Conservation (phyloP, 2,113 vertebrate species). For the Toxotes chatareus region DNA sequence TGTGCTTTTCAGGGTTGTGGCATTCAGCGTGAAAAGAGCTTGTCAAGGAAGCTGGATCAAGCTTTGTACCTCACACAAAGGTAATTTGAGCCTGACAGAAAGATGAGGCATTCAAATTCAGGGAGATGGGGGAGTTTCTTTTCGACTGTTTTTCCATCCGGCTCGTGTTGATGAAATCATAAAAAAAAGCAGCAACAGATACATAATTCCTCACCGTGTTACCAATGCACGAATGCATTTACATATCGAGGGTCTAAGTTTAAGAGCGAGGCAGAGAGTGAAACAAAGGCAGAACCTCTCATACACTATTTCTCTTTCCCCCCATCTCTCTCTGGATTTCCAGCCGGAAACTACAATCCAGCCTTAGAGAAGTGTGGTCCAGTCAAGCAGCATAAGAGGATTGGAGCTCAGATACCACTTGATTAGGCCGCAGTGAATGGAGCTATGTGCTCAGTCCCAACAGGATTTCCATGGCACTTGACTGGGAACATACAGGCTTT, state of each 20-base stretch:
- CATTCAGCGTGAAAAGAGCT: constrained; percentile 27
- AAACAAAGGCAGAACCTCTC: constrained; percentile 39
- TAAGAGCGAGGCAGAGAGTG: constrained; percentile 3
- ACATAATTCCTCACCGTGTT: constrained; percentile 26
- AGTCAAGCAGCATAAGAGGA: constrained; percentile 72
- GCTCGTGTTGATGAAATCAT: constrained; percentile 39
- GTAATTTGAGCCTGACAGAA: constrained; percentile 39
- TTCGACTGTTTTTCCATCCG: neutral
- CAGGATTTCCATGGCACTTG: constrained; percentile 75
- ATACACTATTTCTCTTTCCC: constrained; percentile 3
- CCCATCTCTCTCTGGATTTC: constrained; percentile 37
- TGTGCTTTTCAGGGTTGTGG: constrained; percentile 12
- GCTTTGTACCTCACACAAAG: constrained; percentile 47
- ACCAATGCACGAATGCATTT: constrained; percentile 32
- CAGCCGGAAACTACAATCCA: constrained; percentile 32
- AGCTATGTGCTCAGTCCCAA: constrained; percentile 62
- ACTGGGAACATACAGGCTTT: constrained; percentile 63
- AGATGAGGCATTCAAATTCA: constrained; percentile 18
- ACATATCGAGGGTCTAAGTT: constrained; percentile 24
- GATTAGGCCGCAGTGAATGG: constrained; percentile 70
- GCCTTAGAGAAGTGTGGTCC: constrained; percentile 46
- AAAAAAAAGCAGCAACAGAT: constrained; percentile 31
- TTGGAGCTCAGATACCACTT: constrained; percentile 71
- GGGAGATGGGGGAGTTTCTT: neutral
- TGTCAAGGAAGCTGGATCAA: constrained; percentile 34